These are phyloP conservation scores for Drosophila macrospina DNA, from an alignment of 2,888 invertebrate genomes.

Conservation along the genomic window DNA sequence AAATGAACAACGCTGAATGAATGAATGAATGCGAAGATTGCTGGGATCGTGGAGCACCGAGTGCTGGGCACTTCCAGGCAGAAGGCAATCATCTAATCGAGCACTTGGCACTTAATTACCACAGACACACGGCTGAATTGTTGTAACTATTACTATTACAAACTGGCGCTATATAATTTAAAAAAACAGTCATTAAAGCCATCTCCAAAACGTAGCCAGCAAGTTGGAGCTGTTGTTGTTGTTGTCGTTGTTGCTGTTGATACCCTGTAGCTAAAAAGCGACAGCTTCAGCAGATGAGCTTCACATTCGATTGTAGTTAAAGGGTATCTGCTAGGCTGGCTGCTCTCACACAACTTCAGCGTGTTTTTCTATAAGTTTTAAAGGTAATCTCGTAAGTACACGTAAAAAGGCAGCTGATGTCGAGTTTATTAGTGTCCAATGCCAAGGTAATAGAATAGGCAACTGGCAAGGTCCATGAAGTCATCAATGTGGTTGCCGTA, in stretches of 20 bases:
- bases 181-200: conserved; percentile 54
- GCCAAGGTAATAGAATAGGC: conserved; percentile 46
- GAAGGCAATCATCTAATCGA: conserved; percentile 73
- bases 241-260: conserved; percentile 12
- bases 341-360: neutral
- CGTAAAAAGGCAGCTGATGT: conserved; percentile 33
- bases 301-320: too few relatives aligned
- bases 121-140: conserved; percentile 29
- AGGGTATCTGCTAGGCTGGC: neutral
- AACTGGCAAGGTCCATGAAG: conserved; percentile 56
- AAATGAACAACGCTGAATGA: conserved; percentile 29
- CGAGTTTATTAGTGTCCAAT: conserved; percentile 36
- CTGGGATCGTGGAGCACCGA: conserved; percentile 38
- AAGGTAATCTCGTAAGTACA: conserved; percentile 51
- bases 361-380: conserved; percentile 21
- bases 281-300: neutral
- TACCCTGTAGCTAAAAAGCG: conserved; percentile 5
- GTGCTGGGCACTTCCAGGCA: conserved; percentile 54
- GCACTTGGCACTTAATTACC: conserved; percentile 76
- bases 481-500: conserved; percentile 29
- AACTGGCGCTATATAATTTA: conserved; percentile 63
- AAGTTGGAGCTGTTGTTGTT: conserved; percentile 28
- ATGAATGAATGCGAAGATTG: conserved; percentile 52
- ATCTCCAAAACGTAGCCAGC: conserved; percentile 44
- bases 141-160: conserved; percentile 58